phyloP scores from a whole-genome alignment of 2,888 invertebrate genomes.

The Formica aserva region DNA sequence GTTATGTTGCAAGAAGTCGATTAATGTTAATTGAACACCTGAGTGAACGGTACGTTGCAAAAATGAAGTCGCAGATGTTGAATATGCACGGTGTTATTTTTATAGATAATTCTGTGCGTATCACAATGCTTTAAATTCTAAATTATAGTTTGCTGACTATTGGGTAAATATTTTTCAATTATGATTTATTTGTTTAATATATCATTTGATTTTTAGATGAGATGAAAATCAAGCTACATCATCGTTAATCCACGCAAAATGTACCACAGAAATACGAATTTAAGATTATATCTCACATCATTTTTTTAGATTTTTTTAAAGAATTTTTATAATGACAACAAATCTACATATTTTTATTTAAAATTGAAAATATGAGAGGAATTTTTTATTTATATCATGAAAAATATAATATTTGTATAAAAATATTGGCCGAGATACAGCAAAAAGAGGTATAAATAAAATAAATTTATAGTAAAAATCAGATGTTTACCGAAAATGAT shows the following conservation, averaged over 20 bases:
- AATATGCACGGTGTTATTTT: not conserved
- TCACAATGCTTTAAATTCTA: not conserved
- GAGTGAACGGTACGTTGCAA: conserved; percentile 20
- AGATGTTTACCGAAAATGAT: not conserved
- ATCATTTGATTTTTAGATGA: not conserved
- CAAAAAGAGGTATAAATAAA: not conserved
- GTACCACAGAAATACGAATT: not conserved
- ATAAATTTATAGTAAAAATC: not conserved
- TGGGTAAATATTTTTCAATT: not conserved
- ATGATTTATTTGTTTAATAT: not conserved
- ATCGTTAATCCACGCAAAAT: not conserved
- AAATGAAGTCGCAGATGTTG: conserved; percentile 28
- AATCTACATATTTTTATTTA: not conserved
- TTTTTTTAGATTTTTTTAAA: conserved; percentile 1
- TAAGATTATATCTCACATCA: not conserved
- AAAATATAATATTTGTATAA: not conserved
- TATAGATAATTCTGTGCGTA: too few species aligned
- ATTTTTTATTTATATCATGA: not conserved
- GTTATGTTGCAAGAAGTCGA: not conserved
- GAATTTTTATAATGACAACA: not conserved
- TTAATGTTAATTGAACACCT: conserved; percentile 24
- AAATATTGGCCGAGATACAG: not conserved
- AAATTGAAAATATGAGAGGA: not conserved
- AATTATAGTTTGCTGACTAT: not conserved
- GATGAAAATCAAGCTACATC: not conserved